A percentile compares a stretch with the other conserved stretches of the same genome.
Conservation (phyloP, 2,797 vertebrate genomes). For the Sciurus carolinensis region DNA sequence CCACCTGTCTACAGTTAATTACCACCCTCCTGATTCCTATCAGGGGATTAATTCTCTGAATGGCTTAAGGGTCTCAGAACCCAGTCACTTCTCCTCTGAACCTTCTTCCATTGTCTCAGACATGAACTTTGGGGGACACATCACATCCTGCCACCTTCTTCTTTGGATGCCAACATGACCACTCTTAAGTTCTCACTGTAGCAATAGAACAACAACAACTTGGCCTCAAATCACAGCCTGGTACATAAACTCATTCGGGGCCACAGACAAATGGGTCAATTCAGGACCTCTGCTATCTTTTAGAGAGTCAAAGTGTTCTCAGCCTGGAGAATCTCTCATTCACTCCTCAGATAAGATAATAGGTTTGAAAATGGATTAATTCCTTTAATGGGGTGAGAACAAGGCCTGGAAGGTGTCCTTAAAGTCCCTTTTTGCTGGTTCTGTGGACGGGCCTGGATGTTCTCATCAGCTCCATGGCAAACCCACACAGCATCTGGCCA, state of each 20-base stretch:
- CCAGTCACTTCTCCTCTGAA: too few relatives aligned
- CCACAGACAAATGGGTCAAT: neutral
- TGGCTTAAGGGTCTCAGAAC: too few relatives aligned
- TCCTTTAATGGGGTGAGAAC: neutral
- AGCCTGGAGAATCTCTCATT: neutral
- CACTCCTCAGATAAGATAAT: neutral
- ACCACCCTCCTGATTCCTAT: too few relatives aligned
- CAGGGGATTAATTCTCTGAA: too few relatives aligned
- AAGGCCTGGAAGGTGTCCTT: neutral
- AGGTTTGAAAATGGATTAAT: neutral
- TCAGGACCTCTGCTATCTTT: neutral
- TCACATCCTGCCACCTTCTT: neutral
- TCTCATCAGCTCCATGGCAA: neutral
- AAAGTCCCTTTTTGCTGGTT: neutral
- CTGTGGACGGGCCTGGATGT: neutral
- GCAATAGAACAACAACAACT: neutral
- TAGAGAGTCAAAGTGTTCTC: neutral
- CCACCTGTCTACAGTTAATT: too few relatives aligned
- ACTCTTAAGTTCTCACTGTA: neutral
- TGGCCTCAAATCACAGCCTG: neutral
- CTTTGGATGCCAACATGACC: too few relatives aligned
- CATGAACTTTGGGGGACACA: too few relatives aligned
- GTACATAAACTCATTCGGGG: neutral
- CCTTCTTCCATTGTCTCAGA: too few relatives aligned
- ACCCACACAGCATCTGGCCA: too few relatives aligned